Percentiles rank a stretch among this genome's conserved stretches.
Evolutionary conservation across 2,113 vertebrate genomes (phyloP).

Genomic region (Eptesicus fuscus): DNA sequence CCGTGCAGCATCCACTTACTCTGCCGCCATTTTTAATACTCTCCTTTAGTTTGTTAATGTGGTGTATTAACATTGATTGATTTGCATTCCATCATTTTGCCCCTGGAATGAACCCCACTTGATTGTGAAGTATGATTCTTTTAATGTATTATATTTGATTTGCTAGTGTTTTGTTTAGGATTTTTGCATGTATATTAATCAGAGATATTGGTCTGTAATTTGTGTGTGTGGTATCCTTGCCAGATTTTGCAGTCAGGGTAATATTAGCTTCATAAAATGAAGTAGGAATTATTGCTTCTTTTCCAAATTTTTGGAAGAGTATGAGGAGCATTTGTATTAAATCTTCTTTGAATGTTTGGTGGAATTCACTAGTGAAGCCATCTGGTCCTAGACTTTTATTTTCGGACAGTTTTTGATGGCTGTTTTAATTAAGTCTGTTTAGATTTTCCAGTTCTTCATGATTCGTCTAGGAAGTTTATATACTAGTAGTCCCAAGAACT

Average conservation of each 20-base stretch:
- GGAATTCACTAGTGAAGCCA: neutral
- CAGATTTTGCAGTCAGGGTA: neutral
- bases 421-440: neutral
- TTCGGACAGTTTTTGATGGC: neutral
- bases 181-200: neutral
- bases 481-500: neutral
- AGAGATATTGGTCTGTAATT: neutral
- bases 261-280: neutral
- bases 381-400: neutral
- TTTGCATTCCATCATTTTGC: neutral
- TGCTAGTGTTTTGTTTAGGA: neutral
- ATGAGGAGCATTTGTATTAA: neutral
- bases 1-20: too few relatives aligned
- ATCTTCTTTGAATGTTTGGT: neutral
- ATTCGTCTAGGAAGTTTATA: neutral
- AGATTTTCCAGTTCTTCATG: neutral
- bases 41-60: neutral
- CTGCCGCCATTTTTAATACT: too few relatives aligned
- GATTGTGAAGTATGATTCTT: neutral
- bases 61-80: neutral
- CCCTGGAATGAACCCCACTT: neutral
- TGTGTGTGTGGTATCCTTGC: neutral
- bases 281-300: neutral
- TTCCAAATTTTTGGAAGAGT: neutral
- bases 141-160: neutral